Base-by-base conservation (phyloP, 2,888 invertebrate species). In the Callyntrura guangdongensis region DNA sequence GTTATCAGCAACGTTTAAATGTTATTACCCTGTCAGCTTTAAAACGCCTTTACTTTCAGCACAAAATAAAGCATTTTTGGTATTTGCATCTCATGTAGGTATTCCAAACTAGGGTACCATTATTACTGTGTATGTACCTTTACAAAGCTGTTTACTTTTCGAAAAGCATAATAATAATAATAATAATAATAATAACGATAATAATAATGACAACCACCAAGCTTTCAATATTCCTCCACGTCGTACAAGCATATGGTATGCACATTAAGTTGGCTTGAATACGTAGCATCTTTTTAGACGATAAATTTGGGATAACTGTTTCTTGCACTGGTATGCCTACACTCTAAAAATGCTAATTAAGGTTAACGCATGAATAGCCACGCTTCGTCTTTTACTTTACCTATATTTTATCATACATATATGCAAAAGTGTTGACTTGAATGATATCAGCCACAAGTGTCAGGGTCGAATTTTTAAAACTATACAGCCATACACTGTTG, bases 351-450 rank as follows among this genome's bases (percentile, higher is more conserved):
- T 74, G 74, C 49, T 74, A 74, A 74, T 74, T 74, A 74, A 74
- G 74, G 74, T 74, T 74, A 74, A 74, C 22, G 74, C 49, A 74
- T 74, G 74, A 74, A 74, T 74, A 53, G 74, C 74, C 74, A 49
- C 74, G 74, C 47, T 53, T 74, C 74, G 17, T 72, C 36, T 72
- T 72, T 25, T 72, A 45, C 47, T 72, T 25, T 72, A 45, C 47
- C 72, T 9, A 72, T 59, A 59, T 72, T 72, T 72, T 72, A 47
- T 72, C 47, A 72, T 47, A 22, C 25, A 64, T 64, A 64, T 64
- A 25, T 25, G 72, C 17, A 72, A 47, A 72, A 72, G 74, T 74
- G 74, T 74, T 74, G 74, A 74, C 49, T 49, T 49, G 74, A 53
- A 25, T 53, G 36, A 36, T 74, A 74, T 49, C 74, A 74, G 49